Evolutionary conservation across 2,113 vertebrate genomes (phyloP).

Genomic region (Sturnira hondurensis): DNA sequence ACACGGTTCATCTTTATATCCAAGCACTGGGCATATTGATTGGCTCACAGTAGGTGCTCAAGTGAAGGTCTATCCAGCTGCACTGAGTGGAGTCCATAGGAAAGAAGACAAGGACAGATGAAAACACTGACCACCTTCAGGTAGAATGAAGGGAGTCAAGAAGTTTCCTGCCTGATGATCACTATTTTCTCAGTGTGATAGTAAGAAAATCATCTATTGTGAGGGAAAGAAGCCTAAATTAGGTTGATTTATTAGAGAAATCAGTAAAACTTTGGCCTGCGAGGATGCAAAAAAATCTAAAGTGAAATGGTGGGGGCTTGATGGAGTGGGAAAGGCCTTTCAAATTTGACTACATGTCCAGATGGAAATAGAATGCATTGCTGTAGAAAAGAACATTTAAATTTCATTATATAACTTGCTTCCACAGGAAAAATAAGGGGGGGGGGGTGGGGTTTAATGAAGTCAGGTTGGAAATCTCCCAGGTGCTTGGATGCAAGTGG

Average conservation of each 20-base stretch:
- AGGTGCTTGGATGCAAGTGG: not conserved
- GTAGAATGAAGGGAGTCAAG: not conserved
- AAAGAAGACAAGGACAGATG: slow-evolving; percentile 20
- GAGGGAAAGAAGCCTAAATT: not conserved
- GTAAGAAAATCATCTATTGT: not conserved
- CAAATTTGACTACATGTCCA: not conserved
- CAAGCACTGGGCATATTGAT: not conserved
- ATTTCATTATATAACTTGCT: not conserved
- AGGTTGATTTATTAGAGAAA: slow-evolving; percentile 32
- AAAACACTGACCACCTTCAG: slow-evolving; percentile 14
- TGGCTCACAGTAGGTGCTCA: slow-evolving; percentile 24
- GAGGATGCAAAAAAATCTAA: not conserved
- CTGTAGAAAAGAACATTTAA: not conserved
- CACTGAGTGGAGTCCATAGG: not conserved
- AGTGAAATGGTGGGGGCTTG: not conserved
- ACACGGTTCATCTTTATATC: not conserved
- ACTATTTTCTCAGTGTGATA: slow-evolving; percentile 46
- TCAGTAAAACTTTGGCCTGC: not conserved
- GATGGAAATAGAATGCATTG: not conserved
- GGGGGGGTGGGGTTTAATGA: not conserved
- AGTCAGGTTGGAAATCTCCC: not conserved
- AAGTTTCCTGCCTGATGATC: not conserved
- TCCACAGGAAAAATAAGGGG: not conserved
- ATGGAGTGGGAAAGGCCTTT: not conserved
- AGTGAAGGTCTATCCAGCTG: slow-evolving; percentile 29